phyloP scores from a whole-genome alignment of 2,888 invertebrate species.

The Eilema griseolum region DNA sequence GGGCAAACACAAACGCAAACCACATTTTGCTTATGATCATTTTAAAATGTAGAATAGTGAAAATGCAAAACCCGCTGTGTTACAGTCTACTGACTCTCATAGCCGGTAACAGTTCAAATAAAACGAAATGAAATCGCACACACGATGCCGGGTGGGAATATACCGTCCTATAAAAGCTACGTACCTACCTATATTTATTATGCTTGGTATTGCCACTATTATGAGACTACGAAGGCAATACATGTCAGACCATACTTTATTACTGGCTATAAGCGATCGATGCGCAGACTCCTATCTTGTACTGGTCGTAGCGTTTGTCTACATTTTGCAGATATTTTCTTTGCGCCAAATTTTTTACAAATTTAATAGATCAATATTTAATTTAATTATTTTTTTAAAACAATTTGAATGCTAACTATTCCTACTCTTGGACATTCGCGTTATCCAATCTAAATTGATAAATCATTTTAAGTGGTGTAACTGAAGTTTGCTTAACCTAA shows the following conservation, averaged over 20 bases:
- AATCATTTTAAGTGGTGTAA: background rate
- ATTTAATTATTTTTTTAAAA: too few relatives aligned
- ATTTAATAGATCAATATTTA: background rate
- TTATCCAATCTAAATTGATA: too few relatives aligned
- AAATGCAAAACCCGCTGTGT: conserved; percentile 48
- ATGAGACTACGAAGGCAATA: conserved; percentile 64
- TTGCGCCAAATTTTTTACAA: background rate
- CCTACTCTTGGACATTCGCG: background rate
- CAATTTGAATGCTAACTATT: too few relatives aligned
- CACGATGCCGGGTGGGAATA: conserved; percentile 54
- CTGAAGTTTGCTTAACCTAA: conserved; percentile 11
- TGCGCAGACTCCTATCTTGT: conserved; percentile 23
- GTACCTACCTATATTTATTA: conserved; percentile 53
- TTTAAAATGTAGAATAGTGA: conserved; percentile 46
- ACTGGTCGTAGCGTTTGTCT: conserved; percentile 18
- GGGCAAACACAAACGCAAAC: conserved; percentile 28
- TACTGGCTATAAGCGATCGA: conserved; percentile 56
- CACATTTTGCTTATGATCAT: conserved; percentile 53
- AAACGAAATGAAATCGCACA: conserved; percentile 70
- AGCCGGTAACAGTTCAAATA: conserved; percentile 66
- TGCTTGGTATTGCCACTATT: conserved; percentile 60
- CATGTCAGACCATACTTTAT: conserved; percentile 61
- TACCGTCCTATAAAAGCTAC: conserved; percentile 56
- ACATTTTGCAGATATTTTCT: background rate
- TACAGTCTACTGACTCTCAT: conserved; percentile 57